Evolutionary conservation across 2,113 vertebrate species (phyloP), one percentile per base, ranked within the genome.

Genomic region (Atrichornis clamosus): DNA sequence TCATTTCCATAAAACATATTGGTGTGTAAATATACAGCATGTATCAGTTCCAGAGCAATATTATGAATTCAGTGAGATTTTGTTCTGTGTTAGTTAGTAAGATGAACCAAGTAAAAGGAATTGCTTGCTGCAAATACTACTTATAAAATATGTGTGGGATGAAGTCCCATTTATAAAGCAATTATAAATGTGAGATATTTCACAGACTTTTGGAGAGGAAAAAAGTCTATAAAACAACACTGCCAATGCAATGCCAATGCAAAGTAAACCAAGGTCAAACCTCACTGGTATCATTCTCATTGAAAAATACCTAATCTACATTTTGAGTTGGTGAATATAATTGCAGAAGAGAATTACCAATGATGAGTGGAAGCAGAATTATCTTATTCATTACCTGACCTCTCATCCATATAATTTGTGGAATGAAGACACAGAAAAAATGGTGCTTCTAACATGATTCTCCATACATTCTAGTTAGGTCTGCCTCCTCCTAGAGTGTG

Each of bases 1-100:
- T 96, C 93, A 96, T 96, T 97, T 96, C 96, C 95, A 96, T 96
- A 96, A 97, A 96, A 90, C 96, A 96, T 96, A 95, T 96, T 96
- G 93, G 93, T 96, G 94, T 95, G 94, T 96, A 96, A 96, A 96
- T 96, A 96, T 87, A 96, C 95, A 95, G 90, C 75, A 94, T 94
- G 86, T 94, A 95, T 89, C 73, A 23, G 80, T 95, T 95, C 92
- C 93, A 87, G 84, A 96, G 86, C 76, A 92, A 69, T 95, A 94
- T 92, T 96, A 92, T 75, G 74, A 95, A 97, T 96, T 97, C 95
- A 90, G 96, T 89, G 96, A 90, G 95, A 92, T 94, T 96, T 92
- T 95, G 53, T 89, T 96, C 92, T 26, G 8, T 62, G 63, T 91
- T 93, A 86, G 86, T 90, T 96, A 92, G 88, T 39, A 92, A 94